Base-by-base conservation (phyloP, 64 coral and sea anemone genomes). In the Stylophora pistillata region DNA sequence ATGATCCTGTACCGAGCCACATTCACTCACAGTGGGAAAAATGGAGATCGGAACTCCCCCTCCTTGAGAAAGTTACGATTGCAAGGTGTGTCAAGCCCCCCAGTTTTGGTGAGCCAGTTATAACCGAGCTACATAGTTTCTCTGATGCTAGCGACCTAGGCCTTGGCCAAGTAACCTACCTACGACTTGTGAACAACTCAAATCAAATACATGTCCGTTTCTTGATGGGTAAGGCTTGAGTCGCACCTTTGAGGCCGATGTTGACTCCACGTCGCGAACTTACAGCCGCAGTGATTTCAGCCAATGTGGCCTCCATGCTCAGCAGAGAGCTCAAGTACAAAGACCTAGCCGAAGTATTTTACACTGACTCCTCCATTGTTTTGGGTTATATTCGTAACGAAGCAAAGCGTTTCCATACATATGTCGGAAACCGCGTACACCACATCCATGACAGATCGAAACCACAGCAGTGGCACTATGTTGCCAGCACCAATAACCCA, bases 31-130 rank as follows among this genome's bases (percentile, higher is more conserved):
- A 47, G n/a, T 89, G 76, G 87, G 59, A 88, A 41, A 89, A 57
- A 89, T 89, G 87, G 87, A 77, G 87, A 55, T 68, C 87, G 25
- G 74, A 89, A 15, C 52, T 89, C 78, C 87, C 74, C 37, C 87
- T 89, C 26, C 57, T 89, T 27, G 77, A 88, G 76, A 57, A 81
- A 69, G 53, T 79, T 15, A 79, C 76, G 61, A 66, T 89, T 77
- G 33, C 70, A 14, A 41, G 60, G 71, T 89, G 76, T 63, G 27
- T 89, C 57, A 89, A 89, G 87, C 87, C 87, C 55, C 41, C 88
- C 26, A 54, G 53, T 53, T 89, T 89, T 26, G 88, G 88, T 56
- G 52, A 71, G 68, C 77, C 78, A 58, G 78, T 41, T 72, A 65
- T 23, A 63, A 73, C 58, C 37, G 74, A 89, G 77, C 41, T 79